Conservation (phyloP, 2,888 invertebrate species). For the Coenonympha arcania region DNA sequence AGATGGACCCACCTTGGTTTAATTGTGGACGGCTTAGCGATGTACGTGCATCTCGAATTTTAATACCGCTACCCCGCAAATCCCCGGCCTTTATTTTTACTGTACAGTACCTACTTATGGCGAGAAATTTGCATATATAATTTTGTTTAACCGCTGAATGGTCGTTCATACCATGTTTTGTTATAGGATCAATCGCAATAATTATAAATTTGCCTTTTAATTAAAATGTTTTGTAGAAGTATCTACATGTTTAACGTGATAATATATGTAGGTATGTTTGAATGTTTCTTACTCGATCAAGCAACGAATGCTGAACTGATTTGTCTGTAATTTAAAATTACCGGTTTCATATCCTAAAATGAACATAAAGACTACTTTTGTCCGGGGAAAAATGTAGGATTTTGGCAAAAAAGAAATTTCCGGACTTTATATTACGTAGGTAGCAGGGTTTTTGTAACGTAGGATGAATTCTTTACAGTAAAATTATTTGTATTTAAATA, state of each 20-base stretch:
- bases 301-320: no score
- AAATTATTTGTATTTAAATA: background rate
- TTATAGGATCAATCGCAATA: constrained; percentile 1
- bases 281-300: no score
- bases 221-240: background rate
- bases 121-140: constrained; percentile 46
- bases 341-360: no score
- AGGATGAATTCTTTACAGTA: no score
- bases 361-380: no score
- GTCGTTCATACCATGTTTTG: constrained; percentile 4
- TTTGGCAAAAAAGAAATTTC: no score
- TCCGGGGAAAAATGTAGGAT: no score
- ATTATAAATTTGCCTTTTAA: background rate
- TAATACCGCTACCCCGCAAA: constrained; percentile 52
- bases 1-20: constrained; percentile 48
- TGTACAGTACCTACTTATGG: constrained; percentile 50
- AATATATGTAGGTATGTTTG: no score
- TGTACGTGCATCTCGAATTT: constrained; percentile 56
- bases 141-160: constrained; percentile 29
- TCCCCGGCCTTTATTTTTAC: constrained; percentile 57
- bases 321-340: no score
- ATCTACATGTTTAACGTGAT: background rate
- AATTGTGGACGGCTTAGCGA: constrained; percentile 37
- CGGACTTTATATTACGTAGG: no score
- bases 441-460: no score